Evolutionary conservation across 37 sponge, comb jelly and placozoan genomes (phyloP).

Genomic region (Halisarca cf. caerulea): DNA sequence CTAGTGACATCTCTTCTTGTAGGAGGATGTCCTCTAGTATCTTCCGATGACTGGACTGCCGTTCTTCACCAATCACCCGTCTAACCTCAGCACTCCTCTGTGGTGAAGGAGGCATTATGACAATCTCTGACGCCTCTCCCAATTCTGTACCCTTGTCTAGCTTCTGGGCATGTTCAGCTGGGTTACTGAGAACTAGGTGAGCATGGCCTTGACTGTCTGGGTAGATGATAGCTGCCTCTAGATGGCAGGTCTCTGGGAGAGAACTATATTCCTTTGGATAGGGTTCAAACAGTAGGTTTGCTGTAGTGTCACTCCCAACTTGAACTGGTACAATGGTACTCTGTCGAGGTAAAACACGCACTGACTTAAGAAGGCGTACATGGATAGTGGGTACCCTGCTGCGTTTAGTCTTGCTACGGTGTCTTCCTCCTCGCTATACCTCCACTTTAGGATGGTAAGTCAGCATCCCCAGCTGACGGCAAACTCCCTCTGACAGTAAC

Average conservation of each 20-base stretch:
- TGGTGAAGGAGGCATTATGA: not conserved
- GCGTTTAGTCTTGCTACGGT: not conserved
- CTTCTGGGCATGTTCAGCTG: not conserved
- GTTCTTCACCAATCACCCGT: too few species aligned
- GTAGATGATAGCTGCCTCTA: not conserved
- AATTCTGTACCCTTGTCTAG: slow-evolving; percentile 10
- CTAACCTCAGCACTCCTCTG: too few species aligned
- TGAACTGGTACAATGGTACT: not conserved
- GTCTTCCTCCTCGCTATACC: slow-evolving; percentile 2
- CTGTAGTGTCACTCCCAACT: not conserved
- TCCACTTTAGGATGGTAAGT: slow-evolving; percentile 40
- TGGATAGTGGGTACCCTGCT: slow-evolving; percentile 7
- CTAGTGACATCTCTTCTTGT: too few species aligned
- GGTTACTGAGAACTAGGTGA: slow-evolving; percentile 23
- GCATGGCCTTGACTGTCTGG: slow-evolving; percentile 14
- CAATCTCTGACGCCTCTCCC: slow-evolving; percentile 4
- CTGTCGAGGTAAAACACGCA: slow-evolving; percentile 18
- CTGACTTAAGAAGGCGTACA: not conserved
- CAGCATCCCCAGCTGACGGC: slow-evolving; percentile 53
- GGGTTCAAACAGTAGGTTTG: too few species aligned
- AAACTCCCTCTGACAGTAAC: slow-evolving; percentile 57
- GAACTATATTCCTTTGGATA: too few species aligned
- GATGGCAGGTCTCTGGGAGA: not conserved
- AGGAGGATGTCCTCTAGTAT: too few species aligned
- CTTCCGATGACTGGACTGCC: too few species aligned